Conservation (phyloP, 1,140 invertebrate genomes). For the Eriocheir sinensis region DNA sequence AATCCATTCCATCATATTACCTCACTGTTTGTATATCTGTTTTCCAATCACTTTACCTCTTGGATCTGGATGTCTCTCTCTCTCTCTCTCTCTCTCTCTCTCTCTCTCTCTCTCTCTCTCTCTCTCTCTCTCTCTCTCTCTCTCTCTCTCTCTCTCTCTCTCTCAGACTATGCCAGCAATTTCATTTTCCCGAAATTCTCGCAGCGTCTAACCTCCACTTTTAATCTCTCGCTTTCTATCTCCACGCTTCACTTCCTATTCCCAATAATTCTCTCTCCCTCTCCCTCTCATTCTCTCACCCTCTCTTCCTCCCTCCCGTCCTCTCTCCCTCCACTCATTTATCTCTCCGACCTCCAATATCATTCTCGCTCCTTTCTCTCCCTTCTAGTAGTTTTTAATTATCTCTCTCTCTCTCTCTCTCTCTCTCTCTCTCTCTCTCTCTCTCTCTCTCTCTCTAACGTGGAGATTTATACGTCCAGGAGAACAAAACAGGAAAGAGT, state of each 20-base stretch:
- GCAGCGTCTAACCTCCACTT: not conserved
- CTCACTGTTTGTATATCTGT: too few species aligned
- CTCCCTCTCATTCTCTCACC: not conserved
- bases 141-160: too few species aligned
- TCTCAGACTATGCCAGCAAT: not conserved
- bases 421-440: not conserved
- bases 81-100: not conserved
- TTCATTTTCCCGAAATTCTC: not conserved
- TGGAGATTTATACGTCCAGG: too few species aligned
- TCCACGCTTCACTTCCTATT: not conserved
- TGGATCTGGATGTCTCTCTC: not conserved
- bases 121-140: too few species aligned
- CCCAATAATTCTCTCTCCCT: not conserved
- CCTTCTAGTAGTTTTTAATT: too few species aligned
- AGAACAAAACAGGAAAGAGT: too few species aligned
- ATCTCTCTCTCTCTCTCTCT: not conserved
- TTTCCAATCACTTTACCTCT: too few species aligned
- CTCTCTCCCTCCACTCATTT: not conserved
- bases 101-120: too few species aligned
- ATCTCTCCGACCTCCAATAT: not conserved
- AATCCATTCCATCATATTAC: too few species aligned
- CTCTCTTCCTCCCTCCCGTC: too few species aligned
- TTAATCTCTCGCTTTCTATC: not conserved
- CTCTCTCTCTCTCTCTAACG: not conserved
- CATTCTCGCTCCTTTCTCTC: not conserved